These are phyloP conservation scores for Mizuhopecten yessoensis DNA, from an alignment of 1,140 invertebrate genomes.

Conservation along the genomic window DNA sequence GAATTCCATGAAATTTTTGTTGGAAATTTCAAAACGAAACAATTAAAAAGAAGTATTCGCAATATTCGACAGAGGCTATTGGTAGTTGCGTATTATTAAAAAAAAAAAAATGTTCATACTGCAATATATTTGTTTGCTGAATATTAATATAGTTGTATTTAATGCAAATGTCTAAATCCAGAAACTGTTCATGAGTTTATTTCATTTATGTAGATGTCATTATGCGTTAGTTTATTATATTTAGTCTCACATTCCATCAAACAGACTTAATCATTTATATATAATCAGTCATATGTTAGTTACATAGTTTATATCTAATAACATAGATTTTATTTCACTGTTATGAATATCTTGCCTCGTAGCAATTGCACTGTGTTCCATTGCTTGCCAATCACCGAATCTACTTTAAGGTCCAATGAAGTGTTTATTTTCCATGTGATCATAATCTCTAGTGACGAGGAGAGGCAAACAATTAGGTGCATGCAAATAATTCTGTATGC, in stretches of 20 bases:
- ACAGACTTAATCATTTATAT: not conserved
- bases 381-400: not conserved
- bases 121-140: not conserved
- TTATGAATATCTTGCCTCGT: not conserved
- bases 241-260: constrained; percentile 9
- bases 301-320: not conserved
- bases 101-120: not conserved
- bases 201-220: not conserved
- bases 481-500: too few species aligned
- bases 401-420: not conserved
- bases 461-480: not conserved
- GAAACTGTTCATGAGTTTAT: not conserved
- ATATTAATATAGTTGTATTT: not conserved
- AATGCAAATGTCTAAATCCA: not conserved
- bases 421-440: not conserved
- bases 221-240: constrained; percentile 1
- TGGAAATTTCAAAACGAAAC: too few species aligned
- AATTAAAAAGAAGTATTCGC: too few species aligned
- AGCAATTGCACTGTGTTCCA: not conserved
- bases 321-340: not conserved
- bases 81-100: too few species aligned
- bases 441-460: too few species aligned
- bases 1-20: not conserved
- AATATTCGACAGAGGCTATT: too few species aligned
- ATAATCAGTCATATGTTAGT: not conserved